Percentiles rank a stretch among this genome's conserved stretches.
Evolutionary conservation across 30 jellyfish, hydroid and myxozoan species (phyloP).

Genomic region (Hydractinia symbiolongicarpus): DNA sequence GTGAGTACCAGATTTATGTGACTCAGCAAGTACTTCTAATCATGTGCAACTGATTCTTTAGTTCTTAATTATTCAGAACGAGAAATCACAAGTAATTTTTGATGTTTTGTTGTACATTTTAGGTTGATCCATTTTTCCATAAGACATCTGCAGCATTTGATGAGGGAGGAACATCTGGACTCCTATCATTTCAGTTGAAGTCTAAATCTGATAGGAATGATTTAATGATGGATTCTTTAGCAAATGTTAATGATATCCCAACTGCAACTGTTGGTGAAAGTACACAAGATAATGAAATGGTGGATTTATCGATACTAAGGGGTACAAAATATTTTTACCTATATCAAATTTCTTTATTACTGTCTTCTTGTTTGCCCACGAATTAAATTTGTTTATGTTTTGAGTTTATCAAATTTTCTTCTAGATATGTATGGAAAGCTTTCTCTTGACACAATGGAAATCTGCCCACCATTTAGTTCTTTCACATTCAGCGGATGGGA

Average conservation of each 20-base stretch:
- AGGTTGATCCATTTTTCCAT: constrained; percentile 90
- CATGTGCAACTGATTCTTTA: background rate
- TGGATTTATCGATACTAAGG: constrained; percentile 18
- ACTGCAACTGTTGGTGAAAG: constrained; percentile 30
- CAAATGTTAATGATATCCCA: constrained; percentile 10
- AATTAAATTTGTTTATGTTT: background rate
- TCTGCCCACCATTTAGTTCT: constrained; percentile 68
- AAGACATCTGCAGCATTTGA: constrained; percentile 85
- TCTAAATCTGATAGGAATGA: constrained; percentile 56
- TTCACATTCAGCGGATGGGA: constrained; percentile 82
- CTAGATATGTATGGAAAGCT: constrained; percentile 47
- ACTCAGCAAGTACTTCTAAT: no score
- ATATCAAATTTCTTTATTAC: background rate
- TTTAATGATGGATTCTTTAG: constrained; percentile 63
- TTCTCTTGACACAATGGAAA: constrained; percentile 34
- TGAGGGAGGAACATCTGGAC: constrained; percentile 90
- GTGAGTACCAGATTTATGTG: constrained; percentile 7
- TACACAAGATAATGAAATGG: constrained; percentile 24
- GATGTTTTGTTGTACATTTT: background rate
- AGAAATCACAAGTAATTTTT: background rate
- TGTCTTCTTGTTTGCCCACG: no score
- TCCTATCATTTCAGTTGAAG: constrained; percentile 46
- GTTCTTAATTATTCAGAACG: background rate
- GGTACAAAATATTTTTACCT: no score
- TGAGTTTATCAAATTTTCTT: background rate